Evolutionary conservation across 2,888 invertebrate genomes (phyloP), one percentile per base, ranked within the genome.

Genomic region (Brachyptera putata): DNA sequence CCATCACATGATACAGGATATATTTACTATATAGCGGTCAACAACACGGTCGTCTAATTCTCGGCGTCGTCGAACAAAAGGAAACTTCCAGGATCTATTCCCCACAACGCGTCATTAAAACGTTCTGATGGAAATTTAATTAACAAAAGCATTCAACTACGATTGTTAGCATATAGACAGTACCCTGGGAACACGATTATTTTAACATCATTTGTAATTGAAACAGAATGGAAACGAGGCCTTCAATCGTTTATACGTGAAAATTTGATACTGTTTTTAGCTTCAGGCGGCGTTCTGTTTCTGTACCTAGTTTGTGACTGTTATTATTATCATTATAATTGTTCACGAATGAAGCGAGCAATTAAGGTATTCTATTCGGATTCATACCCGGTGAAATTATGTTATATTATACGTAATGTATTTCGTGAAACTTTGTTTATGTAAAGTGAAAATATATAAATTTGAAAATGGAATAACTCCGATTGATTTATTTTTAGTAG

Each of bases 91-190:
- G 41, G 14, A n/a, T 16, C 41, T 41, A 7, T 41, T 14, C 41
- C 13, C 16, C 16, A 16, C 3, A 16, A 41, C 41, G 16, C 21
- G 41, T 41, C 41, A 41, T 41, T 41, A 41, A 21, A 18, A 41
- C 41, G 41, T 41, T 16, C 41, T 41, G 21, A 41, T 41, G 41
- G 41, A 41, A 41, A 41, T 41, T 3, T 41, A 41, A 41, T 41
- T 41, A 41, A 41, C 41, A 16, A 21, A 41, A 41, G 18, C 41
- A 41, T 41, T 41, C 41, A 41, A 16, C 18, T 41, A 41, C 41
- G n/a, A n/a, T n/a, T 41, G 41, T 41, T 41, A 18, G 16, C 16
- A 41, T 41, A 41, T 21, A 18, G 41, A 13, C 7, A 4, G 7
- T 21, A 16, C 41, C 16, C 41, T 41, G n/a, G 4, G 9, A 18